Percentiles rank a stretch among this genome's conserved stretches.
phyloP scores from a whole-genome alignment of 2,888 invertebrate genomes.

The Disparrhopalites patrizii region DNA sequence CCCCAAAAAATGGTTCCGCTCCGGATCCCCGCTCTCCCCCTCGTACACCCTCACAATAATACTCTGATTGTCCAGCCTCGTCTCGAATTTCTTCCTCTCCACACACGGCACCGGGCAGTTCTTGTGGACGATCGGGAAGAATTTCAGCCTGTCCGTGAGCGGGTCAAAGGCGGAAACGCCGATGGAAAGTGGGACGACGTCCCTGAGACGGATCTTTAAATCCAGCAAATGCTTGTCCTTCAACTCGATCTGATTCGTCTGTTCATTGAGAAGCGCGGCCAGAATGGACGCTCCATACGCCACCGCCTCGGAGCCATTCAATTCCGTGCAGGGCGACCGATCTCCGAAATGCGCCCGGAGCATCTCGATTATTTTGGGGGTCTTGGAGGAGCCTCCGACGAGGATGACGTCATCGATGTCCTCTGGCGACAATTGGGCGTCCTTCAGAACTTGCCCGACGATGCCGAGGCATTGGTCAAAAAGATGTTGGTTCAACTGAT shows the following conservation, averaged over 20 bases:
- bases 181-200: background rate
- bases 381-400: constrained; percentile 66
- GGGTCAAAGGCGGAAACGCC: background rate
- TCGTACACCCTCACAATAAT: background rate
- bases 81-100: background rate
- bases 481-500: constrained; percentile 60
- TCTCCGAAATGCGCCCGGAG: constrained; percentile 59
- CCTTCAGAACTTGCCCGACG: constrained; percentile 65
- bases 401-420: constrained; percentile 59
- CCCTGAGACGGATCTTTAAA: background rate
- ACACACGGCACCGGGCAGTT: background rate
- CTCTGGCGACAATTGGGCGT: constrained; percentile 61
- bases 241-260: constrained; percentile 51
- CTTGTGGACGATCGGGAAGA: background rate
- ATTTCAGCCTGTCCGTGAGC: background rate
- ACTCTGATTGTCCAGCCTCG: background rate
- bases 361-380: constrained; percentile 64
- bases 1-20: background rate
- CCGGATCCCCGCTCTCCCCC: background rate
- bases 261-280: constrained; percentile 61
- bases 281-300: constrained; percentile 67
- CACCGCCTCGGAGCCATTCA: constrained; percentile 69
- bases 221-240: background rate
- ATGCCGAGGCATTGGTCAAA: constrained; percentile 71
- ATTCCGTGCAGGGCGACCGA: constrained; percentile 64